Evolutionary conservation across 2,888 invertebrate genomes (phyloP).

Genomic region (Griposia aprilina): DNA sequence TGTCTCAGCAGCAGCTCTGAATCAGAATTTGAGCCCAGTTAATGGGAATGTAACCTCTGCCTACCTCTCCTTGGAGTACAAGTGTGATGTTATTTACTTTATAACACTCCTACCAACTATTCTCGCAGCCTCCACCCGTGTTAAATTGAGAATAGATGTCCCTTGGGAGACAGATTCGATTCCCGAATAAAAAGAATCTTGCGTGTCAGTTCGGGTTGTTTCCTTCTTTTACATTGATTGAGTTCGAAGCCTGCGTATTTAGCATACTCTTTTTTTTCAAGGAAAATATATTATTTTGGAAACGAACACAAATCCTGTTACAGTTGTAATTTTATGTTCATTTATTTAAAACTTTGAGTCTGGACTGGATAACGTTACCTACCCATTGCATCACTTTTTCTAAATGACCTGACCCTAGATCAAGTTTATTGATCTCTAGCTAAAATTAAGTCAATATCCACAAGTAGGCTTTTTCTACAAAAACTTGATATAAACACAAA

Average conservation of each 20-base stretch:
- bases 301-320: background rate
- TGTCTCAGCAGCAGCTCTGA: background rate
- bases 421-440: background rate
- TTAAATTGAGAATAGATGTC: slow-evolving; percentile 59
- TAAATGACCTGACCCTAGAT: background rate
- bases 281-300: background rate
- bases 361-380: background rate
- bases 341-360: too few relatives aligned
- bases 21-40: background rate
- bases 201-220: slow-evolving; percentile 41
- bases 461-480: background rate
- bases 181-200: slow-evolving; percentile 54
- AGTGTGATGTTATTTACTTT: slow-evolving; percentile 20
- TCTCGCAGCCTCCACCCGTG: slow-evolving; percentile 32
- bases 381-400: background rate
- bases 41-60: slow-evolving; percentile 2
- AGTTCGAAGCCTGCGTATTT: slow-evolving; percentile 17
- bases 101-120: slow-evolving; percentile 37
- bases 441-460: background rate
- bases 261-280: background rate
- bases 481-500: background rate
- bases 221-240: slow-evolving; percentile 38
- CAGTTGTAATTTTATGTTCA: too few relatives aligned
- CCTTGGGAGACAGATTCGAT: slow-evolving; percentile 59
- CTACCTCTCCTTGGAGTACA: background rate